Conservation (phyloP, 2,113 vertebrate species). For the Mola mola region DNA sequence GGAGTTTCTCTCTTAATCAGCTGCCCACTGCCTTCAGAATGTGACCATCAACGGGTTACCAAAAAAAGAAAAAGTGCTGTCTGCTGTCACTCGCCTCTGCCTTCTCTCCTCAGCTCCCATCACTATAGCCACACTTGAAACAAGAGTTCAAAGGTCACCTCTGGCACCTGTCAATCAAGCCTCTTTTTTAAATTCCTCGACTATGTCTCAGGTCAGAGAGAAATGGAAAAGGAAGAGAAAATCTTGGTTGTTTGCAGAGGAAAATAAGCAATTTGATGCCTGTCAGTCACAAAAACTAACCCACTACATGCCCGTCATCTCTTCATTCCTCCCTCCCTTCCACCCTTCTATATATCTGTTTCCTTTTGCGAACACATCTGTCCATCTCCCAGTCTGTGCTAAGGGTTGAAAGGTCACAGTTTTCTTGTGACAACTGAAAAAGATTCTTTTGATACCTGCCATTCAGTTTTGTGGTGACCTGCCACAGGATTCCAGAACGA, state of each 20-base stretch:
- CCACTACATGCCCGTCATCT: conserved; percentile 4
- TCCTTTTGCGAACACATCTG: not conserved
- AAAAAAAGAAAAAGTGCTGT: conserved; percentile 21
- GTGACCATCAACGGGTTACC: conserved; percentile 8
- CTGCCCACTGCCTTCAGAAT: not conserved
- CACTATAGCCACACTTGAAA: not conserved
- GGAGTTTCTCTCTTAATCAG: no score
- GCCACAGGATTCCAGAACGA: not conserved
- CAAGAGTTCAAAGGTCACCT: conserved; percentile 46
- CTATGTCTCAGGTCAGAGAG: conserved; percentile 1
- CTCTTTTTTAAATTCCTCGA: not conserved
- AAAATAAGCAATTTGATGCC: conserved; percentile 8
- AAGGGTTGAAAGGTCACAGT: conserved; percentile 26
- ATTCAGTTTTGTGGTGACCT: not conserved
- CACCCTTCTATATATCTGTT: not conserved
- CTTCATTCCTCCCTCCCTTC: not conserved
- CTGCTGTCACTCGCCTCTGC: conserved; percentile 4
- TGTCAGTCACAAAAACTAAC: conserved; percentile 22
- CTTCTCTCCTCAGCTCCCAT: not conserved
- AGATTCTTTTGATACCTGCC: not conserved
- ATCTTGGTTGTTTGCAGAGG: not conserved
- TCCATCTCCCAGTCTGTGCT: not conserved
- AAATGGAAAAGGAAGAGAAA: not conserved
- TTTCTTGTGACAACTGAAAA: not conserved
- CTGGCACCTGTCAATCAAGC: conserved; percentile 38